Evolutionary conservation across 2,888 invertebrate genomes (phyloP).

Genomic region (Tenthredo scrophulariae): DNA sequence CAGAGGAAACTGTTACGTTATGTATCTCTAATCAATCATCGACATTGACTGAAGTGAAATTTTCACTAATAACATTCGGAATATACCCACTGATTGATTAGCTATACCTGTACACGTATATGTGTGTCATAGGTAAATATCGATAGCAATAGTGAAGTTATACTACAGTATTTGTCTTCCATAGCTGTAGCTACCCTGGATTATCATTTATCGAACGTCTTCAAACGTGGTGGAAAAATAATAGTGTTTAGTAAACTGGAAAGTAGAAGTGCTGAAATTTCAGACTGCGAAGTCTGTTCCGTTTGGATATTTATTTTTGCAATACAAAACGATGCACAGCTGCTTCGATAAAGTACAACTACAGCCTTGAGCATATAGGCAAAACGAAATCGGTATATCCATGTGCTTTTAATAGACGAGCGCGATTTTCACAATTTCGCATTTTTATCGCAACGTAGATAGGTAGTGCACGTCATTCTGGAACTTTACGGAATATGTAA

Average conservation of each 20-base stretch:
- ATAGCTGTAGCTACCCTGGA: background rate
- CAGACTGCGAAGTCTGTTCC: background rate
- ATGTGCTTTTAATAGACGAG: background rate
- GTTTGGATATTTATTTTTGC: background rate
- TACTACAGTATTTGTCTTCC: background rate
- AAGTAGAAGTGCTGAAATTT: background rate
- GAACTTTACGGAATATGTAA: background rate
- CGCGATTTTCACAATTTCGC: background rate
- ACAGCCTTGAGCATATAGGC: background rate
- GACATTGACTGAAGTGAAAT: background rate
- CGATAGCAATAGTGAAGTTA: background rate
- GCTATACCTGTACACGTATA: background rate
- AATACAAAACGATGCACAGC: background rate
- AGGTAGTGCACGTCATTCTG: background rate
- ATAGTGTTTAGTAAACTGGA: background rate
- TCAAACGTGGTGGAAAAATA: conserved; percentile 21
- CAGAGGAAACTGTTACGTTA: background rate
- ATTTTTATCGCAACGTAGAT: background rate
- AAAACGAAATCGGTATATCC: background rate
- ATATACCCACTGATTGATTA: background rate
- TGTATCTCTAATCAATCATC: background rate
- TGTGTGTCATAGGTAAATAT: background rate
- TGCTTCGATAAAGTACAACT: background rate
- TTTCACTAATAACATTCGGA: background rate
- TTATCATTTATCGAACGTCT: background rate